Evolutionary conservation across 2,113 vertebrate genomes (phyloP), one percentile per base, ranked within the genome.

Genomic region (Cyprinodon tularosa): DNA sequence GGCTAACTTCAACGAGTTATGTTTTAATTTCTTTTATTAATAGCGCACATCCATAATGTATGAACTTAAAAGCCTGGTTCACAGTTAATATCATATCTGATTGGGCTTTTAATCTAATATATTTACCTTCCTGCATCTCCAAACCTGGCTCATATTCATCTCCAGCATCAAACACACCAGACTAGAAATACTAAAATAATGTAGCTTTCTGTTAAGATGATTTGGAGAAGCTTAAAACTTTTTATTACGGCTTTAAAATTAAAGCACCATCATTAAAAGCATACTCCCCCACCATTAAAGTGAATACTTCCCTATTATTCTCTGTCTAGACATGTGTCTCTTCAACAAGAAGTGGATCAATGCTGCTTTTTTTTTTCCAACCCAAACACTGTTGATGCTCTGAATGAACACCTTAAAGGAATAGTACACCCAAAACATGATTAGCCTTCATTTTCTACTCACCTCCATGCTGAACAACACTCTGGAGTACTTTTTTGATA

Each of bases 91-190:
- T 39, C 7, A 15, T 63, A 4, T 5, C 62, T 63, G 37, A 37
- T 62, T 71, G 13, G 22, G 76, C 59, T 65, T 3, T 44, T 61
- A n/a, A 3, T 44, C 59, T 63, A 48, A 53, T 68, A 82, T 59
- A 80, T 76, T 82, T 37, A 65, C n/a, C 68, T 62, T 66, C 57
- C 71, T 71, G 65, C 80, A 71, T 84, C 76, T 60, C n/a, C 59
- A 62, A 76, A 17, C 20, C 71, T 64, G 44, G 0, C 44, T 78
- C 60, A 50, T 12, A 47, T n/a, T n/a, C 17, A 68, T 38, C 66
- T 36, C 10, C 57, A 64, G 62, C 2, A 65, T 13, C 8, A 62
- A 2, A 68, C 44, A n/a, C 44, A 17, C 4, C 4, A 0, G 64
- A 71, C 4, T 22, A 40, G 50, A 72, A 72, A 40, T 3, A 8